phyloP scores from a whole-genome alignment of 2,888 invertebrate genomes.

The Luperina testacea region DNA sequence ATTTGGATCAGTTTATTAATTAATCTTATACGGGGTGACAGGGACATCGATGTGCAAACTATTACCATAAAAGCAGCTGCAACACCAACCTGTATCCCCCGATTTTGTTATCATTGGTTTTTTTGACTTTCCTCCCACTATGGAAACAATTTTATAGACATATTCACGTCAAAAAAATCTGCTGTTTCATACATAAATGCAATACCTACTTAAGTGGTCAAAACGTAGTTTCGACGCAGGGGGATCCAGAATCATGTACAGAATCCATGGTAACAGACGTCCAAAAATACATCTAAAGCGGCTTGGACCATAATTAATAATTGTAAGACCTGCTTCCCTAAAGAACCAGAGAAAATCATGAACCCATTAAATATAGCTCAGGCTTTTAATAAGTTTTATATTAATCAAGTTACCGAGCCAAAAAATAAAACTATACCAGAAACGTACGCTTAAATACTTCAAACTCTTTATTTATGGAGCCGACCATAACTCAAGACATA shows the following conservation, averaged over 20 bases:
- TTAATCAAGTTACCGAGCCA: not conserved
- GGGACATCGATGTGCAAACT: not conserved
- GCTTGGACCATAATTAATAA: not conserved
- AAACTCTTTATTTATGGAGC: not conserved
- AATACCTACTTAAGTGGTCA: too few species aligned
- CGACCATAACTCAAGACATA: not conserved
- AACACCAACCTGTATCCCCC: too few species aligned
- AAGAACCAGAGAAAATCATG: constrained; percentile 5
- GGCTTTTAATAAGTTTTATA: not conserved
- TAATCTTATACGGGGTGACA: not conserved
- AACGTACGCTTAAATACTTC: not conserved
- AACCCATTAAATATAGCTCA: not conserved
- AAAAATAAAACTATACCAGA: not conserved
- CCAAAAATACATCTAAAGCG: not conserved
- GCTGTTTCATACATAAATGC: too few species aligned
- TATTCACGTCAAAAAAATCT: too few species aligned
- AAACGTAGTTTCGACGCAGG: too few species aligned
- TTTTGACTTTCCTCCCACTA: too few species aligned
- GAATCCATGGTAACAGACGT: not conserved
- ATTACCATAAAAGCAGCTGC: too few species aligned
- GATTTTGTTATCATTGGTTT: too few species aligned
- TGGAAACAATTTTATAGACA: too few species aligned
- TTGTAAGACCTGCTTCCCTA: constrained; percentile 1
- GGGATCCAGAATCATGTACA: too few species aligned
- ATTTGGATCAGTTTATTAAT: not conserved